Base-by-base conservation (phyloP, 2,797 vertebrate genomes). In the Danio choprae region DNA sequence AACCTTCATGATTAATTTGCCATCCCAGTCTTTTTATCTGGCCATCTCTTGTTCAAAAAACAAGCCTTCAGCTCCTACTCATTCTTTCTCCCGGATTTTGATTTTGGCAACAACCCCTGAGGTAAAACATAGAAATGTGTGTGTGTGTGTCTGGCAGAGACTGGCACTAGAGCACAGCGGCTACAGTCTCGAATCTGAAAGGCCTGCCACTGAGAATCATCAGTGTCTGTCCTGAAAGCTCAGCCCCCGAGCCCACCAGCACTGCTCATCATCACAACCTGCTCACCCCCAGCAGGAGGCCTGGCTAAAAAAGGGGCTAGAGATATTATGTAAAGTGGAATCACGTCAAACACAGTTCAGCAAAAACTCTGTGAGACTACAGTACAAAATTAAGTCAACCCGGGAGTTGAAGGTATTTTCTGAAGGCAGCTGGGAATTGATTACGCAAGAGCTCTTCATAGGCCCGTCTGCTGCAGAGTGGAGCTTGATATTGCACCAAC, bases 1-100 rank as follows among this genome's bases (percentile, higher is more conserved):
- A 86, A 83, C 62, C 8, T 16, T 51, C 89, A 93, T 92, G 86
- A 91, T 89, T 92, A 87, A 93, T 93, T 92, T 70, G 92, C 88
- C 50, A 88, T 87, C 79, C 6, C 18, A 64, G 55, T 43, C 41
- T 16, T 51, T 74, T 59, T 43, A 60, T 56, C 36, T 51, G 59
- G 65, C 55, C 56, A 77, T 74, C 72, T 58, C 62, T 74, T 15
- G 76, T 74, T 65, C 84, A 81, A 77, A 38, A 53, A 48, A 85
- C 78, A 82, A 55, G 51, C 82, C 74, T 82, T 83, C 7, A 36
- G 55, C 56, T 55, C 38, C 22, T 64, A 74, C 41, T 59, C 44
- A 44, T 56, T 56, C 9, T 62, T 46, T 20, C 13, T 13, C 29
- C 46, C 4, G 1, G n/a, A 4, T 63, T 43, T 78, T 76, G 44